A percentile compares a stretch with the other conserved stretches of the same genome.
These are phyloP conservation scores for Tachina lurida DNA, from an alignment of 2,888 invertebrate species.

Conservation along the genomic window DNA sequence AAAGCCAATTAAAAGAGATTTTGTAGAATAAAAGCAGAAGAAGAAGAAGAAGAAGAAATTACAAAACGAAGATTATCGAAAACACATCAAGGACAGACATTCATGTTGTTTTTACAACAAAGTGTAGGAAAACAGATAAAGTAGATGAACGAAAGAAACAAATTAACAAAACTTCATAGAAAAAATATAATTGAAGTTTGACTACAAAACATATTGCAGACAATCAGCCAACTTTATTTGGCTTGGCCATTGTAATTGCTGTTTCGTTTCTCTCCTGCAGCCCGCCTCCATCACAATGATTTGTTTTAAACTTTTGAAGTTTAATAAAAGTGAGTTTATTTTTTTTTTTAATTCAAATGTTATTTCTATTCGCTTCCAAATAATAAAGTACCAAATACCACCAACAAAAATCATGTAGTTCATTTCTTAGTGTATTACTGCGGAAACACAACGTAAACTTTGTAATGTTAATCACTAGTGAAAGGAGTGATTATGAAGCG, in stretches of 20 bases:
- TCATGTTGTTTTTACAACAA: slow-evolving; percentile 22
- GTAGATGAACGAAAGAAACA: slow-evolving; percentile 42
- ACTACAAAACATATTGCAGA: slow-evolving; percentile 37
- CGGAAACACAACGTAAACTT: neutral
- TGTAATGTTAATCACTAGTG: slow-evolving; percentile 10
- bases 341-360: neutral
- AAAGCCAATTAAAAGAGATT: slow-evolving; percentile 70
- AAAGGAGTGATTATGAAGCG: neutral
- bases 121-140: neutral
- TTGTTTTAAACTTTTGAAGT: too few species aligned
- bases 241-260: slow-evolving; percentile 33
- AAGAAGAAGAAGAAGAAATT: neutral
- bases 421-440: neutral
- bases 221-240: slow-evolving; percentile 36
- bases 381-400: neutral
- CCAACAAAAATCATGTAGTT: neutral
- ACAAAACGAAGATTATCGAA: slow-evolving; percentile 43
- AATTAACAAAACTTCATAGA: slow-evolving; percentile 40
- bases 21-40: slow-evolving; percentile 36
- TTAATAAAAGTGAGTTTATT: neutral
- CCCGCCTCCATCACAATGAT: neutral
- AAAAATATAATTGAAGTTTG: slow-evolving; percentile 50
- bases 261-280: neutral
- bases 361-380: neutral
- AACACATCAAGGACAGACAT: slow-evolving; percentile 51